These are phyloP conservation scores for Isaurus tuberculatus DNA, from an alignment of 92 coral and sea anemone genomes.

Conservation along the genomic window DNA sequence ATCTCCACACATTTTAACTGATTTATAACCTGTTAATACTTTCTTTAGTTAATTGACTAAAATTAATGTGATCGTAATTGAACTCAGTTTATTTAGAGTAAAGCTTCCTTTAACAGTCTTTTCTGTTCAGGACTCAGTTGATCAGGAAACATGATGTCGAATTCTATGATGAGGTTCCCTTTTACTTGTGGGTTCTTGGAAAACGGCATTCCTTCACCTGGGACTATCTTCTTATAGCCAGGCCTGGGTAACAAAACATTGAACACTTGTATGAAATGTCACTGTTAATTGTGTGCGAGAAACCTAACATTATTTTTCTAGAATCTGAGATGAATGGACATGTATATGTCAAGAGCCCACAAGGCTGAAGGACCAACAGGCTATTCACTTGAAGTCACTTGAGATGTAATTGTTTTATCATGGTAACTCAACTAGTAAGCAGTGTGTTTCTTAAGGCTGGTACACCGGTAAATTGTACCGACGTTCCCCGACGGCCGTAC, in stretches of 20 bases:
- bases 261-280: background rate
- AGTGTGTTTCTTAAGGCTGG: too few relatives aligned
- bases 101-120: slow-evolving; percentile 92
- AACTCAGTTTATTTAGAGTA: slow-evolving; percentile 46
- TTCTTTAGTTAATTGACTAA: background rate
- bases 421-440: too few relatives aligned
- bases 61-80: background rate
- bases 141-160: slow-evolving; percentile 90
- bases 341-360: too few relatives aligned
- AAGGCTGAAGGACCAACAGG: too few relatives aligned
- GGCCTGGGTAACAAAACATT: slow-evolving; percentile 69
- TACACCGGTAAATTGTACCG: too few relatives aligned
- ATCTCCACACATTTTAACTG: background rate
- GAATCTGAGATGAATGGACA: too few relatives aligned
- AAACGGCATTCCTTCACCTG: slow-evolving; percentile 95
- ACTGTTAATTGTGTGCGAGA: too few relatives aligned
- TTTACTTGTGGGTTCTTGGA: slow-evolving; percentile 84
- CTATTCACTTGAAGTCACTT: too few relatives aligned
- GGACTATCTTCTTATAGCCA: slow-evolving; percentile 87
- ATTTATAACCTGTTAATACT: background rate
- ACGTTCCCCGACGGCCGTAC: too few relatives aligned
- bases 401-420: too few relatives aligned
- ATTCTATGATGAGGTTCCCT: slow-evolving; percentile 89
- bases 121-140: slow-evolving; percentile 98
- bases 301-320: too few relatives aligned